phyloP scores from a whole-genome alignment of 2,888 invertebrate genomes.

The Ceramica pisi region DNA sequence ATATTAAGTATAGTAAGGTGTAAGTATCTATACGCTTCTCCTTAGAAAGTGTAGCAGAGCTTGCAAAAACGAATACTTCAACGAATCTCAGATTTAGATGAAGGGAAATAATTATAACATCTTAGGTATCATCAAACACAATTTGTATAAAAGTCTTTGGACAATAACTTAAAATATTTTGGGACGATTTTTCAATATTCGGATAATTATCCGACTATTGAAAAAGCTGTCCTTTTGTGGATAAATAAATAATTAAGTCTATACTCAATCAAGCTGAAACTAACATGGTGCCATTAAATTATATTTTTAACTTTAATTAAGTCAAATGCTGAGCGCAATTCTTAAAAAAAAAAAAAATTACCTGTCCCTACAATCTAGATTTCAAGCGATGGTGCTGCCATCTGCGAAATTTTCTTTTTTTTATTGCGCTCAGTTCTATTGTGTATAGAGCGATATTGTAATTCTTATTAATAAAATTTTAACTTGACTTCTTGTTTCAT shows the following conservation, averaged over 20 bases:
- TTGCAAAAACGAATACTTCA: constrained; percentile 58
- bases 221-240: neutral
- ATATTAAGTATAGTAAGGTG: constrained; percentile 33
- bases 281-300: constrained; percentile 86
- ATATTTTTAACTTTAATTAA: constrained; percentile 73
- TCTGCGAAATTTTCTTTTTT: neutral
- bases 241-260: constrained; percentile 47
- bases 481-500: constrained; percentile 67
- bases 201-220: neutral
- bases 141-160: neutral
- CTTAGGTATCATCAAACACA: neutral
- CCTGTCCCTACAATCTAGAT: neutral
- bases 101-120: constrained; percentile 11
- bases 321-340: constrained; percentile 36
- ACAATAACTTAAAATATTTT: neutral
- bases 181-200: neutral
- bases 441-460: constrained; percentile 67
- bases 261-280: constrained; percentile 67
- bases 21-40: constrained; percentile 55
- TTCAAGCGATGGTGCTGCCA: constrained; percentile 18
- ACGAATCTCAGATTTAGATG: constrained; percentile 59
- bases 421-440: constrained; percentile 37
- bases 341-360: neutral
- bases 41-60: constrained; percentile 61
- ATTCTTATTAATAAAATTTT: constrained; percentile 77